Conservation (phyloP, 2,113 vertebrate genomes). For the Mionectes macconnelli region DNA sequence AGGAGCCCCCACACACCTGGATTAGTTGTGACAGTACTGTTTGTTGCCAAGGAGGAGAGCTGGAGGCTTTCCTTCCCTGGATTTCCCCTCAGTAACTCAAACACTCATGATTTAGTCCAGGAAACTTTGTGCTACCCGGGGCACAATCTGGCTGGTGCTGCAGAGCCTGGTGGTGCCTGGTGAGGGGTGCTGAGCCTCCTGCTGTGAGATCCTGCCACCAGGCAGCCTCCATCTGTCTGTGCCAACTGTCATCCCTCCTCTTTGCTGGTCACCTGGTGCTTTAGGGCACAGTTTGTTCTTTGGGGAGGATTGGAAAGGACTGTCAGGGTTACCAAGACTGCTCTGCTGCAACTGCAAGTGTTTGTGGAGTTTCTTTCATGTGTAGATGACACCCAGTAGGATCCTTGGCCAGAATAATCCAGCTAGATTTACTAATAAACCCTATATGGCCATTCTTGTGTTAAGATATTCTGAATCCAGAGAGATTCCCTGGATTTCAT, state of each 20-base stretch:
- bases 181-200: slow-evolving; percentile 34
- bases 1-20: not conserved
- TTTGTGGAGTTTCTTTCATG: not conserved
- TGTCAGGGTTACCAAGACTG: not conserved
- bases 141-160: not conserved
- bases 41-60: not conserved
- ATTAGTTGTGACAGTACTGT: not conserved
- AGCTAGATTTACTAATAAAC: not conserved
- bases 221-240: slow-evolving; percentile 40
- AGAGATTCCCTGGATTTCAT: not conserved
- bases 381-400: not conserved
- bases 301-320: not conserved
- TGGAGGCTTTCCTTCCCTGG: not conserved
- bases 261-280: not conserved
- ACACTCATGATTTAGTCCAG: not conserved
- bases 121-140: not conserved
- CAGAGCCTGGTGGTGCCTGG: not conserved
- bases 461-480: not conserved
- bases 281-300: not conserved
- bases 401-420: not conserved
- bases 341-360: not conserved
- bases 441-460: not conserved
- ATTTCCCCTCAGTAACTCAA: not conserved
- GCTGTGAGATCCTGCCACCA: not conserved
- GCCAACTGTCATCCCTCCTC: slow-evolving; percentile 2